Evolutionary conservation across 2,888 invertebrate genomes (phyloP).

Genomic region (Byasa hedistus): DNA sequence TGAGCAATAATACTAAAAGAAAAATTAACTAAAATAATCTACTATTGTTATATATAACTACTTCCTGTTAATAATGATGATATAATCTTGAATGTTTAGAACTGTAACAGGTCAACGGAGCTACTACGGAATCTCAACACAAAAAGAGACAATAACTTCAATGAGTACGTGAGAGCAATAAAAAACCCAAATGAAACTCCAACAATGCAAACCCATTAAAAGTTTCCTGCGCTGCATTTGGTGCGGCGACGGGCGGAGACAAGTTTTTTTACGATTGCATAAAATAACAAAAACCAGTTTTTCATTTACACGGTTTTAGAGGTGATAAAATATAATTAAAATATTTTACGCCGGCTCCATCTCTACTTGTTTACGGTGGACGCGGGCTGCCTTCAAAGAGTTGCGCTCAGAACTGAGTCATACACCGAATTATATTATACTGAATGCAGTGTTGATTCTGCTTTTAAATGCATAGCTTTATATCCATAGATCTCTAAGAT

Average conservation of each 20-base stretch:
- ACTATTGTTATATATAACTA: too few species aligned
- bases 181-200: constrained; percentile 59
- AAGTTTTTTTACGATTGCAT: constrained; percentile 78
- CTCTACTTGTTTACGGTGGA: constrained; percentile 66
- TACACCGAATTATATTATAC: constrained; percentile 37
- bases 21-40: too few species aligned
- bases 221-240: constrained; percentile 46
- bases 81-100: too few species aligned
- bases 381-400: constrained; percentile 58
- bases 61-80: too few species aligned
- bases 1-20: too few species aligned
- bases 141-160: not conserved
- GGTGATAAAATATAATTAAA: constrained; percentile 80
- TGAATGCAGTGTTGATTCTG: not conserved
- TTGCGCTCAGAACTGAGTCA: constrained; percentile 45
- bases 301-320: constrained; percentile 79
- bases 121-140: too few species aligned
- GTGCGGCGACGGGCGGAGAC: constrained; percentile 57
- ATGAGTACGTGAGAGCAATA: constrained; percentile 45
- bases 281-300: constrained; percentile 74
- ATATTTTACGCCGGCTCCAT: constrained; percentile 76
- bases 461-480: not conserved
- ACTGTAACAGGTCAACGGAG: too few species aligned
- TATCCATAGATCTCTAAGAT: too few species aligned
- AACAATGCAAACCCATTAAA: constrained; percentile 73